Base-by-base conservation (phyloP, 1,140 invertebrate genomes). In the Paracyclopina nana region DNA sequence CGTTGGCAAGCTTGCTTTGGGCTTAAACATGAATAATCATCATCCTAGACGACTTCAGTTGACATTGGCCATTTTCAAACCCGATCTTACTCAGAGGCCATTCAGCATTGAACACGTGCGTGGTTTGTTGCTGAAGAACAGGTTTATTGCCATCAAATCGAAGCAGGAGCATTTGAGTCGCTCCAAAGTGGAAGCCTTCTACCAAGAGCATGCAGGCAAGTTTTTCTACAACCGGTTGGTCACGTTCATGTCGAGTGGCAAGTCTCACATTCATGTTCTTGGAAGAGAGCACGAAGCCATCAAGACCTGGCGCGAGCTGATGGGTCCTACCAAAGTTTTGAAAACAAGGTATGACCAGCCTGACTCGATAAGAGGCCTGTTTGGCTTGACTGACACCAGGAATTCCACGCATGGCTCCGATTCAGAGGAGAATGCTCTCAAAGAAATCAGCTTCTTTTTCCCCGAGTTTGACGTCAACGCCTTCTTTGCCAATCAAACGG, bases 351-450 rank as follows among this genome's bases (percentile, higher is more conserved):
- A 76, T 62, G 73, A 72, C 57, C 70, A 76, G 44, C 85, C 85
- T 2, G 59, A 78, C 49, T 75, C 74, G 55, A 76, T 92, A 49
- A 67, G 87, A 58, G 82, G 80, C 2, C 66, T 70, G 57, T 90
- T 76, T 71, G 86, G 86, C 1, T 62, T 90, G 1, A 84, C 85
- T 0, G 86, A 92, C 63, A 91, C 87, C 0, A 76, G 85, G 60
- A 94, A 94, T 71, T 83, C 80, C 18, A 75, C 77, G 42, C 86
- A 92, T 68, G 86, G 86, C 25, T 90, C 85, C 75, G 85, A 91
- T 73, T 87, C 83, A 1, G 58, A 65, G 49, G 68, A 75, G 60
- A 82, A 80, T 25, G 81, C 77, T 2, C 57, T 64, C 55, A 68
- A 71, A 51, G 86, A 91, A 68, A 83, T 87, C 43, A 60, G 65